Percentiles rank a stretch among this genome's conserved stretches.
Conservation (phyloP, 2,113 vertebrate species). For the Pongo pygmaeus region DNA sequence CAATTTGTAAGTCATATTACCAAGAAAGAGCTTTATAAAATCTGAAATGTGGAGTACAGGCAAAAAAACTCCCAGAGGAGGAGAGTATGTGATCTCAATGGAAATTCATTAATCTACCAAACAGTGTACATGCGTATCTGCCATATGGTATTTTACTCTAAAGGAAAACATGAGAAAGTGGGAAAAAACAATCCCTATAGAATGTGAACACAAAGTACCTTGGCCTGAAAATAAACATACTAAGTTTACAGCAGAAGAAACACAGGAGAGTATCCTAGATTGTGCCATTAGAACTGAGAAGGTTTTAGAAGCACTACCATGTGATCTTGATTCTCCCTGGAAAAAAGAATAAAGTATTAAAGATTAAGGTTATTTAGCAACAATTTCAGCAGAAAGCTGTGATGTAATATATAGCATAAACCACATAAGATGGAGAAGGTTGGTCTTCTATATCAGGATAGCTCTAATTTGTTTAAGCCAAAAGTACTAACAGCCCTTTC, state of each 20-base stretch:
- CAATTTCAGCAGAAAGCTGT: conserved; percentile 1
- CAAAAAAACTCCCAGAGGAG: conserved; percentile 63
- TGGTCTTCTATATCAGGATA: not conserved
- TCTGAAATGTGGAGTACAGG: conserved; percentile 55
- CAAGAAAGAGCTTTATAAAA: conserved; percentile 66
- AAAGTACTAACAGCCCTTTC: conserved; percentile 35
- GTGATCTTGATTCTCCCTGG: conserved; percentile 38
- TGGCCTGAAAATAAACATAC: conserved; percentile 25
- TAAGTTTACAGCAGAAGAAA: not conserved
- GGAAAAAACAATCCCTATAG: not conserved
- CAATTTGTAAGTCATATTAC: conserved; percentile 51
- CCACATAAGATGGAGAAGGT: not conserved
- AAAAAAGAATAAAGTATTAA: not conserved
- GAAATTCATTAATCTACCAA: conserved; percentile 78
- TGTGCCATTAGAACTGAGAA: not conserved
- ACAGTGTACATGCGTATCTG: conserved; percentile 62
- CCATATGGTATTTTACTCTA: conserved; percentile 81
- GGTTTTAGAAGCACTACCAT: not conserved
- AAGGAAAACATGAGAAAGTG: conserved; percentile 75
- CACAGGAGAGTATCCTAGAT: not conserved
- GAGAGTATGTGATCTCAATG: conserved; percentile 71
- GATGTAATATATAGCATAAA: not conserved
- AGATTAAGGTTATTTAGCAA: conserved; percentile 47
- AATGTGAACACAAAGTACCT: conserved; percentile 44
- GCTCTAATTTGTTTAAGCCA: conserved; percentile 32